Conservation (phyloP, 2,888 invertebrate genomes). For the Trachelus troglodyta region DNA sequence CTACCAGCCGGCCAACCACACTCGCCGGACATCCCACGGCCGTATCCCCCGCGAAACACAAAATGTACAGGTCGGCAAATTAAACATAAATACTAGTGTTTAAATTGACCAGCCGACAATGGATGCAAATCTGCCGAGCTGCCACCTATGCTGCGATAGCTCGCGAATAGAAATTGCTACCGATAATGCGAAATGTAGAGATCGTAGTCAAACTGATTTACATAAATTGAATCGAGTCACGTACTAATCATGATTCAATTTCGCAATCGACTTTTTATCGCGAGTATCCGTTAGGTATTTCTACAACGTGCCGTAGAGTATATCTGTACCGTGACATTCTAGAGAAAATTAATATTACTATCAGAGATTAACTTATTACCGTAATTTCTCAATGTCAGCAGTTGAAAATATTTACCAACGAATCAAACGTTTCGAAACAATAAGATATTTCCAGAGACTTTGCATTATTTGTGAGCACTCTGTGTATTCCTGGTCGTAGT, state of each 20-base stretch:
- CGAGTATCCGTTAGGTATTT: too few species aligned
- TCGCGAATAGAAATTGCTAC: conserved; percentile 41
- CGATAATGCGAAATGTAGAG: conserved; percentile 46
- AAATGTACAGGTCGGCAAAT: conserved; percentile 26
- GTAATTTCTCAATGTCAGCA: too few species aligned
- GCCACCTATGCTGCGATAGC: conserved; percentile 10
- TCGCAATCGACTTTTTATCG: conserved; percentile 2
- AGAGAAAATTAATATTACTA: too few species aligned
- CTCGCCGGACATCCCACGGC: not conserved
- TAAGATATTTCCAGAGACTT: too few species aligned
- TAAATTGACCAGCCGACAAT: conserved; percentile 43
- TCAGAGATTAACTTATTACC: too few species aligned
- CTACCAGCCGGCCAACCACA: too few species aligned
- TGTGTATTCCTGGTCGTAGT: too few species aligned
- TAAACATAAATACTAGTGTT: conserved; percentile 43
- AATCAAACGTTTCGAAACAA: too few species aligned
- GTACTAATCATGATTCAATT: conserved; percentile 31
- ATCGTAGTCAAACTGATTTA: conserved; percentile 50
- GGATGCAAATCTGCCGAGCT: conserved; percentile 46
- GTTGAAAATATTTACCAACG: too few species aligned
- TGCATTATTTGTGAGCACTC: too few species aligned
- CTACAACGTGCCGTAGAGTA: too few species aligned
- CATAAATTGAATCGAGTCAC: conserved; percentile 42
- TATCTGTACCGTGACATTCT: too few species aligned
- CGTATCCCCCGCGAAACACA: not conserved